Percentiles rank a stretch among this genome's conserved stretches.
phyloP scores from a whole-genome alignment of 1,140 invertebrate genomes.

The Trachymyrmex septentrionalis region DNA sequence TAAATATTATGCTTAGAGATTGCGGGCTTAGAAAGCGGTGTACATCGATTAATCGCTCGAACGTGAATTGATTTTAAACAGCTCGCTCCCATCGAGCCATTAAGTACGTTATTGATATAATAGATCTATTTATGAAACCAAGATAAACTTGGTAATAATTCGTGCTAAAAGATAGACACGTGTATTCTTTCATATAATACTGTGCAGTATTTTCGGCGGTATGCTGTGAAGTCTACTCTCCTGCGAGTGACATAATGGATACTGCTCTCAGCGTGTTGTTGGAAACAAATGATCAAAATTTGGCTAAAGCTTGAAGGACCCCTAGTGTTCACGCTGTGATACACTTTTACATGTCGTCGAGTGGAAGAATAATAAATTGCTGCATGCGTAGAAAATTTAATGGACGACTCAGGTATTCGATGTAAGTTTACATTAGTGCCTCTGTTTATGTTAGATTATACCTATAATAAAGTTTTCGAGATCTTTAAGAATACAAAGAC shows the following conservation, averaged over 20 bases:
- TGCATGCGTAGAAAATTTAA: constrained; percentile 32
- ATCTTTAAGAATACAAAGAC: neutral
- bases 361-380: constrained; percentile 37
- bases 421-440: neutral
- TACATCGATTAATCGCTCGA: constrained; percentile 37
- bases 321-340: constrained; percentile 27
- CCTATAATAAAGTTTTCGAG: neutral
- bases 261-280: neutral
- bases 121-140: neutral
- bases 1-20: constrained; percentile 63
- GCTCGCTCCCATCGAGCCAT: neutral
- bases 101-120: neutral
- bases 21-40: constrained; percentile 27
- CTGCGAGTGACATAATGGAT: neutral
- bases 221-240: neutral
- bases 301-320: neutral
- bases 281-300: neutral
- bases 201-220: neutral
- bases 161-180: neutral
- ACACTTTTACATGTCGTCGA: constrained; percentile 14
- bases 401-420: constrained; percentile 21
- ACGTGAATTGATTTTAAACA: constrained; percentile 37
- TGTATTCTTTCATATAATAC: neutral
- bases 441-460: neutral
- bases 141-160: constrained; percentile 22